These are phyloP conservation scores for Gymnorhina tibicen DNA, from an alignment of 2,113 vertebrate species.

Conservation along the genomic window DNA sequence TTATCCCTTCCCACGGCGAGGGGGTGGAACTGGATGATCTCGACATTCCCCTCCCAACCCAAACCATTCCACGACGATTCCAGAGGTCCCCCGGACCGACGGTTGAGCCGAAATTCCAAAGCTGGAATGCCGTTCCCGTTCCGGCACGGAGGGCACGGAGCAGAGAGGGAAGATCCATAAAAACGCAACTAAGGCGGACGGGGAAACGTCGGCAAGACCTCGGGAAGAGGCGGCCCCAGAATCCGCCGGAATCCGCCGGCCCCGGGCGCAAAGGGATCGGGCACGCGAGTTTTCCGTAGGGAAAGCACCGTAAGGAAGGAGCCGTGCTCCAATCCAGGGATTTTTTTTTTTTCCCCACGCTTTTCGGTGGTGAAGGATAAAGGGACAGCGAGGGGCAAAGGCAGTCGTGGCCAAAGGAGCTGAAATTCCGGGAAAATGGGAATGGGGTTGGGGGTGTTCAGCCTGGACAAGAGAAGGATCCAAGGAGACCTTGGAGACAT, in stretches of 20 bases:
- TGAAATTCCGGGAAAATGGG: neutral
- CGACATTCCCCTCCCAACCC: neutral
- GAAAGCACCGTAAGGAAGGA: fast-evolving
- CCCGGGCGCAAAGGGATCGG: neutral
- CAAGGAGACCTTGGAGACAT: fast-evolving
- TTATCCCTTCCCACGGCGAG: neutral
- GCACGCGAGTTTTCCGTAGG: fast-evolving
- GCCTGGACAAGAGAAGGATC: neutral
- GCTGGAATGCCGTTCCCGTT: neutral
- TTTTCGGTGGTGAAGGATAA: neutral
- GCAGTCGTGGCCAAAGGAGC: fast-evolving
- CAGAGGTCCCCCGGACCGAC: fast-evolving
- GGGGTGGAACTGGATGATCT: neutral
- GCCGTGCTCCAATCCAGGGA: too few relatives aligned
- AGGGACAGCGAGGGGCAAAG: fast-evolving
- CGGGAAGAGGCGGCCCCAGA: neutral
- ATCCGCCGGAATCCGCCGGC: fast-evolving
- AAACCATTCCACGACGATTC: fast-evolving
- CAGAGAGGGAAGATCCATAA: neutral
- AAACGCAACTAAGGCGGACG: neutral
- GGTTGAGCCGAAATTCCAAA: neutral
- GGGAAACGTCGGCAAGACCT: neutral
- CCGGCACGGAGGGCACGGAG: neutral
- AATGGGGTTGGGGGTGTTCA: neutral
- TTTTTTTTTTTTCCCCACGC: fast-evolving